Percentiles rank a stretch among this genome's conserved stretches.
Conservation (phyloP, 92 coral and sea anemone genomes). For the Blastomussa wellsi region DNA sequence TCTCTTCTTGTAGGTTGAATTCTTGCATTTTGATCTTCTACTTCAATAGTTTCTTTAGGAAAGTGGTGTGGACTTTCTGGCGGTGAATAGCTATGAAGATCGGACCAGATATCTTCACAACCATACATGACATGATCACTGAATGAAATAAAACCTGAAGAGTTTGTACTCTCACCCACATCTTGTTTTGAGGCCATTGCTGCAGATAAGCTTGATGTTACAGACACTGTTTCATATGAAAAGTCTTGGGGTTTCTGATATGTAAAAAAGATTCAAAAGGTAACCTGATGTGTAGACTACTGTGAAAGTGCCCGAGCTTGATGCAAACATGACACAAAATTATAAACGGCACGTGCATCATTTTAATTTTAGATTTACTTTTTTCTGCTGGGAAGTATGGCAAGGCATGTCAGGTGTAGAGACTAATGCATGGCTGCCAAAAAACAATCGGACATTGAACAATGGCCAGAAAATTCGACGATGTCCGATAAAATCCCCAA, state of each 20-base stretch:
- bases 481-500: too few species aligned
- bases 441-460: too few species aligned
- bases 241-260: slow-evolving; percentile 12
- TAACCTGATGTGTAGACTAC: not conserved
- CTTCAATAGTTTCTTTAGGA: not conserved
- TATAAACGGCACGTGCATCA: not conserved
- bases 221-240: not conserved
- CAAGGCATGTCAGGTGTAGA: too few species aligned
- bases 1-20: not conserved
- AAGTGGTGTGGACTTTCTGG: slow-evolving; percentile 30
- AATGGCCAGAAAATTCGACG: too few species aligned
- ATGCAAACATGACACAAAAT: not conserved
- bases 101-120: slow-evolving; percentile 18
- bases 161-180: not conserved
- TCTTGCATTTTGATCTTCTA: not conserved
- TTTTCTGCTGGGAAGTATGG: too few species aligned
- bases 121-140: slow-evolving; percentile 12
- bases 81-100: slow-evolving; percentile 37
- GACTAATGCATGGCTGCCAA: too few species aligned
- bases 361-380: too few species aligned
- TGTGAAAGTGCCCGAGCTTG: not conserved
- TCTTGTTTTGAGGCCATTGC: not conserved
- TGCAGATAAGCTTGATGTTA: not conserved
- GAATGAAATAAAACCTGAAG: slow-evolving; percentile 10
- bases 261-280: not conserved